phyloP scores from a whole-genome alignment of 2,888 invertebrate species.

The Plemyria rubiginata region DNA sequence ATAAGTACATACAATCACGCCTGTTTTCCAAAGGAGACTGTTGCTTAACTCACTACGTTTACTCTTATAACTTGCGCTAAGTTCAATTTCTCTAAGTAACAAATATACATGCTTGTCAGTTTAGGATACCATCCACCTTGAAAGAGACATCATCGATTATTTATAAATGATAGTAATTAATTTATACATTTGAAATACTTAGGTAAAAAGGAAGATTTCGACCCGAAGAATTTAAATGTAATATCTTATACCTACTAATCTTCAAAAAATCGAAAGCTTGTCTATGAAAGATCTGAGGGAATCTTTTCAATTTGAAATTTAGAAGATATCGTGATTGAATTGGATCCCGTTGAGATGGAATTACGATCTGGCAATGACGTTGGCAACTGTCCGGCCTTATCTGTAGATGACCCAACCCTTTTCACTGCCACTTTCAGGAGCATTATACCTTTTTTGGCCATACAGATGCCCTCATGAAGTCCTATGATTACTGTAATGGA shows the following conservation, averaged over 20 bases:
- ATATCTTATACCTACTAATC: slow-evolving; percentile 29
- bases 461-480: slow-evolving; percentile 52
- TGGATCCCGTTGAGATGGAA: slow-evolving; percentile 61
- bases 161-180: background rate
- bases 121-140: no score
- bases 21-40: no score
- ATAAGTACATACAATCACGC: no score
- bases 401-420: slow-evolving; percentile 77
- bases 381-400: slow-evolving; percentile 74
- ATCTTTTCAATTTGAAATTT: slow-evolving; percentile 71
- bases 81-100: no score
- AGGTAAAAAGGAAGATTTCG: slow-evolving; percentile 10
- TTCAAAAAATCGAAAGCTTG: slow-evolving; percentile 31
- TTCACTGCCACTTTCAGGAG: slow-evolving; percentile 66
- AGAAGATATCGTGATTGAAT: slow-evolving; percentile 69
- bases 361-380: slow-evolving; percentile 77
- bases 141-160: background rate
- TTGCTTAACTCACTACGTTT: no score
- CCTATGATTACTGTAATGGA: slow-evolving; percentile 32
- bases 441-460: slow-evolving; percentile 52
- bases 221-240: slow-evolving; percentile 23
- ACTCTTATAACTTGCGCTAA: no score
- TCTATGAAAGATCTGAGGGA: slow-evolving; percentile 40
- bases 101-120: no score
- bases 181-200: background rate